Evolutionary conservation across 2,113 vertebrate species (phyloP).

Genomic region (Platysternon megacephalum): DNA sequence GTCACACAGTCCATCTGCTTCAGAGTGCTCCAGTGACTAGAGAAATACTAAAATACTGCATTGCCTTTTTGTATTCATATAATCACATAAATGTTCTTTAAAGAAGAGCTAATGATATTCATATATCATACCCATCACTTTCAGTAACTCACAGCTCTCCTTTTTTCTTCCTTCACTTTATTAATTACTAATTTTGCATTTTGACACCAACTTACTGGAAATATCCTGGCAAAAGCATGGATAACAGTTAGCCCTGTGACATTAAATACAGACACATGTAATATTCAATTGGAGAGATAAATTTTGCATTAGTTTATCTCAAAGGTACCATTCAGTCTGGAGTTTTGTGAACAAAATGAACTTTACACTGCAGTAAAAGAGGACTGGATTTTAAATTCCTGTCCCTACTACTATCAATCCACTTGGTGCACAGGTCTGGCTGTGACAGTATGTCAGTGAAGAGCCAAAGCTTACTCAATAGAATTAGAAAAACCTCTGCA

Average conservation of each 20-base stretch:
- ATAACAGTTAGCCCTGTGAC: slow-evolving; percentile 31
- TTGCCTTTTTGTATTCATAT: slow-evolving; percentile 70
- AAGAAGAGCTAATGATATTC: slow-evolving; percentile 68
- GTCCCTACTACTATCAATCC: slow-evolving; percentile 38
- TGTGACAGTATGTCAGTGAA: slow-evolving; percentile 30
- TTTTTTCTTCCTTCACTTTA: slow-evolving; percentile 59
- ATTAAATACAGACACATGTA: slow-evolving; percentile 46
- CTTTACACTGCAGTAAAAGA: background rate
- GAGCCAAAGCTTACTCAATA: slow-evolving; percentile 17
- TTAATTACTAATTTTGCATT: slow-evolving; percentile 66
- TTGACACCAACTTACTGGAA: slow-evolving; percentile 53
- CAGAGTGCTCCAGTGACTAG: slow-evolving; percentile 67
- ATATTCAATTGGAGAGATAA: slow-evolving; percentile 59
- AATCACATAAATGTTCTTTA: slow-evolving; percentile 76
- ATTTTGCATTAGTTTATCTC: slow-evolving; percentile 65
- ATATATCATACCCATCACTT: slow-evolving; percentile 60
- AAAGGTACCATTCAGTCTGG: slow-evolving; percentile 39
- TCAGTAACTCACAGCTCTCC: slow-evolving; percentile 47
- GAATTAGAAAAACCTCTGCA: slow-evolving; percentile 41
- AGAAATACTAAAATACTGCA: slow-evolving; percentile 73
- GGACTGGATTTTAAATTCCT: slow-evolving; percentile 37
- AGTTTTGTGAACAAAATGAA: slow-evolving; percentile 64
- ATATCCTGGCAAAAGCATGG: slow-evolving; percentile 44
- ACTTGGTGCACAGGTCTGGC: slow-evolving; percentile 20
- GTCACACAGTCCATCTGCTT: slow-evolving; percentile 84